Percentiles rank a stretch among this genome's conserved stretches.
These are phyloP conservation scores for Osmoderma eremita DNA, from an alignment of 2,888 invertebrate species.

Conservation along the genomic window DNA sequence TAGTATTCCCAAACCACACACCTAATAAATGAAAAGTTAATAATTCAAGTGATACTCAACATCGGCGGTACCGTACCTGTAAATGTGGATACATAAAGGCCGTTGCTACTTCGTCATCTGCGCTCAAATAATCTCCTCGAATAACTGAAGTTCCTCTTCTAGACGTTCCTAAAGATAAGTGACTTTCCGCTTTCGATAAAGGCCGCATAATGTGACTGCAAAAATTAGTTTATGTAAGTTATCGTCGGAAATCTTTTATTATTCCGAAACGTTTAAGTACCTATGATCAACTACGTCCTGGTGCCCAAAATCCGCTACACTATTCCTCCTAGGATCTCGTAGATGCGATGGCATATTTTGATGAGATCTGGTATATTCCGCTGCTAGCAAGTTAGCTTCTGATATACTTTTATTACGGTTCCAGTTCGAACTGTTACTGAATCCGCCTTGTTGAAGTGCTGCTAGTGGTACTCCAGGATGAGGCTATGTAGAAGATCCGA, in stretches of 20 bases:
- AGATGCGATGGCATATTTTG: slow-evolving; percentile 56
- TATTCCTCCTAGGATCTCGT: slow-evolving; percentile 67
- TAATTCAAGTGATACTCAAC: neutral
- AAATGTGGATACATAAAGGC: slow-evolving; percentile 71
- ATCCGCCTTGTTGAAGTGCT: slow-evolving; percentile 77
- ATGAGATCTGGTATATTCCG: slow-evolving; percentile 66
- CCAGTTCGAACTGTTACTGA: slow-evolving; percentile 62
- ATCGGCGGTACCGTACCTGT: slow-evolving; percentile 64
- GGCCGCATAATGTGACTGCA: slow-evolving; percentile 64
- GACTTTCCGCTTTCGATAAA: slow-evolving; percentile 73
- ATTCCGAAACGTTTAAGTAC: too few species aligned
- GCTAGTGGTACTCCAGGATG: slow-evolving; percentile 69
- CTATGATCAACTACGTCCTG: slow-evolving; percentile 67
- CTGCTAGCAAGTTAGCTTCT: slow-evolving; percentile 82
- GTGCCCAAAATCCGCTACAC: slow-evolving; percentile 70
- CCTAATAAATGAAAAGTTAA: slow-evolving; percentile 40
- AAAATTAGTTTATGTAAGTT: neutral
- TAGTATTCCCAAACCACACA: slow-evolving; percentile 50
- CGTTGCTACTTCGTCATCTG: slow-evolving; percentile 68
- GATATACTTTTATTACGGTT: slow-evolving; percentile 77
- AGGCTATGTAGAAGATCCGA: slow-evolving; percentile 46
- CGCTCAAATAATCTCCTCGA: slow-evolving; percentile 68
- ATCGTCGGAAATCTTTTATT: too few species aligned
- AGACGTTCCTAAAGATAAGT: slow-evolving; percentile 69
- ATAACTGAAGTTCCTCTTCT: slow-evolving; percentile 67